Evolutionary conservation across 2,113 vertebrate species (phyloP), one percentile per base, ranked within the genome.

Genomic region (Ardeotis arabs): DNA sequence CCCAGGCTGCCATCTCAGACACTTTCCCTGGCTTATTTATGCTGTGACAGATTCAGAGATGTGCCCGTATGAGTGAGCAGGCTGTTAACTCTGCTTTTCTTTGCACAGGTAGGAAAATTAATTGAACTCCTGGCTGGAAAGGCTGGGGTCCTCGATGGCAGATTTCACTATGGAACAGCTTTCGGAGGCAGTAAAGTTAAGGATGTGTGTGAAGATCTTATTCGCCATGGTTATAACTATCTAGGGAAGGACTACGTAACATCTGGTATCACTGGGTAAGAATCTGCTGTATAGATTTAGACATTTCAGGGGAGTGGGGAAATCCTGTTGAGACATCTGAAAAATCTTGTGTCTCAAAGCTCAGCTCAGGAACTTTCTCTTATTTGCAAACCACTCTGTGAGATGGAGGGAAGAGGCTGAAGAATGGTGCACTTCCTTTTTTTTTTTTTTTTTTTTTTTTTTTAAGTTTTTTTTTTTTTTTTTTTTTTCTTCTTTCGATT

Each of bases 111-210:
- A 76, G 99, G 99, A 44, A 99, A 99, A 94, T 87, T 99, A 80
- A 99, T 99, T 11, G 99, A 99, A 88, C 98, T 99, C 74, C 94
- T 99, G 95, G 99, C 99, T 7, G 99, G 99, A 86, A 99, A 99
- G 95, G 99, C 99, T 0, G 99, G 99, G 1, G 99, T 99, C 74
- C 94, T 99, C 2, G 99, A 99, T 12, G 99, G 99, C 66, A 98
- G 98, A 14, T 99, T 99, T 97, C 99, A 99, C 97, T 99, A 99
- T 1, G 99, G 99, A 58, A 99, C 99, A 0, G 99, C 99, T 16
- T 99, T 99, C 37, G 99, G 99, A 22, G 99, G 99, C 87, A 99
- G 99, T 96, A 99, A 99, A 97, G 99, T 99, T 91, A 99, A 99
- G 95, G 99, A 99, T 16, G 99, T 99, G 76, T 99, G 99, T 58